Conservation (phyloP, 1,140 invertebrate species). For the Coelopa frigida region DNA sequence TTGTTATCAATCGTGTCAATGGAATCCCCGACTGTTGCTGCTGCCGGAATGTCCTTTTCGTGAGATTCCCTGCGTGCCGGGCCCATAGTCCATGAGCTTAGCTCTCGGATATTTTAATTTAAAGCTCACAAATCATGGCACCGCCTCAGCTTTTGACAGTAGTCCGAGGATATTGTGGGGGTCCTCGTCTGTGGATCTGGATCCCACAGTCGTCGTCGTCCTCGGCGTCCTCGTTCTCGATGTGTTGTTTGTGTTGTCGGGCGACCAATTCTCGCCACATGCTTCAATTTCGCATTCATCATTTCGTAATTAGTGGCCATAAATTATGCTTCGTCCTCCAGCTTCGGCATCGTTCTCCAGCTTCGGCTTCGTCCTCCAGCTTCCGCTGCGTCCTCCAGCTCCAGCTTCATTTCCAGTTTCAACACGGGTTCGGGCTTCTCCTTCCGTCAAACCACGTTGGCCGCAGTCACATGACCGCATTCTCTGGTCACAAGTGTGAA, state of each 20-base stretch:
- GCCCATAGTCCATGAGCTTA: neutral
- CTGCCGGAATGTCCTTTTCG: neutral
- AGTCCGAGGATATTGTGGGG: too few species aligned
- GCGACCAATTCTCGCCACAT: slow-evolving; percentile 3
- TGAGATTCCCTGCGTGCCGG: neutral
- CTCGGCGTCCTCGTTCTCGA: too few species aligned
- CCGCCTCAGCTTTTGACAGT: too few species aligned
- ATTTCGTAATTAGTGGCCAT: slow-evolving; percentile 13
- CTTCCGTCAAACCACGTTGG: neutral
- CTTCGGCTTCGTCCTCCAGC: too few species aligned
- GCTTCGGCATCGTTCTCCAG: too few species aligned
- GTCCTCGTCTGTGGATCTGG: too few species aligned
- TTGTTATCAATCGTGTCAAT: too few species aligned
- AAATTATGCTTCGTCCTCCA: slow-evolving; percentile 11
- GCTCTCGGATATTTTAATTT: slow-evolving; percentile 1
- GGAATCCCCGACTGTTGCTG: neutral
- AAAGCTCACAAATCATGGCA: slow-evolving; percentile 6
- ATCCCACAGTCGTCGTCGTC: too few species aligned
- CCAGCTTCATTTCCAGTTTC: too few species aligned
- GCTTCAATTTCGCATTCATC: slow-evolving; percentile 9
- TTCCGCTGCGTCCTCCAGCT: too few species aligned
- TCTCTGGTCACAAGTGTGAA: slow-evolving; percentile 15
- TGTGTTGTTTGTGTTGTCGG: too few species aligned
- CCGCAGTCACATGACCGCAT: slow-evolving; percentile 3
- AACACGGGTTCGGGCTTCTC: too few species aligned